Evolutionary conservation across 2,888 invertebrate genomes (phyloP).

Genomic region (Tipula helvola): DNA sequence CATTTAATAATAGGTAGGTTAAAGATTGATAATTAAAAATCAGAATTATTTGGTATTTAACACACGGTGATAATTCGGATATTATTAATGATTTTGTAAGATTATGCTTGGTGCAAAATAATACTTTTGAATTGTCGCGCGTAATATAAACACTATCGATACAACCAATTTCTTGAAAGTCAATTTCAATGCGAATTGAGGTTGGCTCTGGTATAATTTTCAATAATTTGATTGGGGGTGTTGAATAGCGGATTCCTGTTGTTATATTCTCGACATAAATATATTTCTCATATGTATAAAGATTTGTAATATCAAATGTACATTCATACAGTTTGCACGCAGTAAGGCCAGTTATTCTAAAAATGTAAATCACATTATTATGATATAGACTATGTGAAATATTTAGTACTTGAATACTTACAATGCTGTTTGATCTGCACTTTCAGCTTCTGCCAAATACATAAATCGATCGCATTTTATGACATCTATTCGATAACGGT

Average conservation of each 20-base stretch:
- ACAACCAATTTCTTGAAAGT: not conserved
- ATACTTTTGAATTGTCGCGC: not conserved
- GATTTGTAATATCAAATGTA: not conserved
- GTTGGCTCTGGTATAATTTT: not conserved
- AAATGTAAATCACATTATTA: not conserved
- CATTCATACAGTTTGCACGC: not conserved
- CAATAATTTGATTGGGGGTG: not conserved
- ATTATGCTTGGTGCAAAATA: not conserved
- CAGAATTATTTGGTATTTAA: not conserved
- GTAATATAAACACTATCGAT: not conserved
- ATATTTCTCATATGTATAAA: not conserved
- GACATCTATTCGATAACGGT: not conserved
- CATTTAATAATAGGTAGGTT: not conserved
- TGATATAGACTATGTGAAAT: not conserved
- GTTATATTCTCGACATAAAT: not conserved
- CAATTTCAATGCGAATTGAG: not conserved
- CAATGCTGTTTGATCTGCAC: not conserved
- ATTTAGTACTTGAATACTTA: not conserved
- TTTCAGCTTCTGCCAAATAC: not conserved
- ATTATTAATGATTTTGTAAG: not conserved
- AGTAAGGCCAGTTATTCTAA: not conserved
- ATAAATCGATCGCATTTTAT: not conserved
- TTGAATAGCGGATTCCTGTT: not conserved
- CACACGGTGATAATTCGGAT: not conserved
- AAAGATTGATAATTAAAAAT: not conserved